These are phyloP conservation scores for Ctenochaetus hawaiiensis DNA, from an alignment of 2,797 vertebrate species.

Conservation along the genomic window DNA sequence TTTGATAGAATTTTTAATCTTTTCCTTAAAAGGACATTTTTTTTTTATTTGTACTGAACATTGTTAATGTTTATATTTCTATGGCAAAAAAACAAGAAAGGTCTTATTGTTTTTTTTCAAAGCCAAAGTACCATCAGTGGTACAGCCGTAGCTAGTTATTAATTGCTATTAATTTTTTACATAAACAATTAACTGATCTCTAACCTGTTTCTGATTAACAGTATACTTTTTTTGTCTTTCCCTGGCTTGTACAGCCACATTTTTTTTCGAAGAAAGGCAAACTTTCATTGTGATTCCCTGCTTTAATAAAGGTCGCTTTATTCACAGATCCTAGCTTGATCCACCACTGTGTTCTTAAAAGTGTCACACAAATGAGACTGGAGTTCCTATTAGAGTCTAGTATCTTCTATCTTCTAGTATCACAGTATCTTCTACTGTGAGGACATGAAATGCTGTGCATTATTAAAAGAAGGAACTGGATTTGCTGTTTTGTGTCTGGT, in stretches of 20 bases:
- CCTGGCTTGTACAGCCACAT: conserved; percentile 40
- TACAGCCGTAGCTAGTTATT: neutral
- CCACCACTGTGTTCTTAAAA: conserved; percentile 1
- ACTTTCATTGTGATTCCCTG: conserved; percentile 17
- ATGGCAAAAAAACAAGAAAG: conserved; percentile 1
- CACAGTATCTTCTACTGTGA: too few relatives aligned
- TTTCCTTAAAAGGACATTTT: neutral
- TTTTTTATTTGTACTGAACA: neutral
- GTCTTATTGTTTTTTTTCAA: conserved; percentile 14
- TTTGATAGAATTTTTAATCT: neutral
- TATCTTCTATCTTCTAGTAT: too few relatives aligned
- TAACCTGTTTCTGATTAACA: conserved; percentile 36
- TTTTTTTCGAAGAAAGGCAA: conserved; percentile 28
- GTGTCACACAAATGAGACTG: conserved; percentile 15
- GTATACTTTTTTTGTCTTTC: conserved; percentile 18
- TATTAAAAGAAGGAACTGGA: conserved; percentile 64
- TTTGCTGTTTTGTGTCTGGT: conserved; percentile 6
- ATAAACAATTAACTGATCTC: conserved; percentile 6
- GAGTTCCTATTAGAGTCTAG: conserved; percentile 9
- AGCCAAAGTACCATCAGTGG: conserved; percentile 4
- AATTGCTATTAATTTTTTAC: neutral
- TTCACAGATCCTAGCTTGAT: conserved; percentile 22
- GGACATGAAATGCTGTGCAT: conserved; percentile 41
- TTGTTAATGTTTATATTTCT: conserved; percentile 27
- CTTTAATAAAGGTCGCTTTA: conserved; percentile 10